Percentiles rank a stretch among this genome's conserved stretches.
These are phyloP conservation scores for Anguilla japonica DNA, from an alignment of 2,113 vertebrate species.

Conservation along the genomic window DNA sequence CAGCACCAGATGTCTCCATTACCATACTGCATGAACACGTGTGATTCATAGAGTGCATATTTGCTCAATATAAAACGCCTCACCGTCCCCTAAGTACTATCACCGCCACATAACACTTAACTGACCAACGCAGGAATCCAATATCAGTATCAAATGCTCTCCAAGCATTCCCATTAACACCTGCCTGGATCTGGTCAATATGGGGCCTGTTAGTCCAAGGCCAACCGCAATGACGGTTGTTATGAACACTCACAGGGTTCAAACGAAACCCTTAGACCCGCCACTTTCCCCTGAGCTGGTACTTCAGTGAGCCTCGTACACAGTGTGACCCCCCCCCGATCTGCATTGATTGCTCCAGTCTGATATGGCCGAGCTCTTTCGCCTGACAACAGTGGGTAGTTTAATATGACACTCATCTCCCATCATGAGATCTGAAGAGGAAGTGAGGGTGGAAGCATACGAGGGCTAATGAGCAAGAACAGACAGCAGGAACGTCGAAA, in stretches of 20 bases:
- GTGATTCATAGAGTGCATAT: neutral
- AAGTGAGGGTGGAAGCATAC: neutral
- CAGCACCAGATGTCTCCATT: neutral
- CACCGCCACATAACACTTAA: neutral
- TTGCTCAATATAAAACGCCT: neutral
- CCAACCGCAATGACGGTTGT: neutral
- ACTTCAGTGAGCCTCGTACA: neutral
- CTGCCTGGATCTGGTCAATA: neutral
- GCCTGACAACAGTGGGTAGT: neutral
- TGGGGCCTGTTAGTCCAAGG: neutral
- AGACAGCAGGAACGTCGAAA: neutral
- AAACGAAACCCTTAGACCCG: neutral
- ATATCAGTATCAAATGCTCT: neutral
- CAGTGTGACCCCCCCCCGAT: neutral
- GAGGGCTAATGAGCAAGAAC: neutral
- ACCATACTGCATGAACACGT: neutral
- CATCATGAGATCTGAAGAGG: conserved; percentile 5
- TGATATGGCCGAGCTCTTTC: neutral
- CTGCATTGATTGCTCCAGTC: neutral
- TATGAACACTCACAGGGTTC: neutral
- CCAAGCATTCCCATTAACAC: neutral
- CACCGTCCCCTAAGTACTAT: neutral
- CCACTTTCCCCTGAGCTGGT: neutral
- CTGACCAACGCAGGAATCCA: neutral
- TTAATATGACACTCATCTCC: neutral